Conservation (phyloP, 2,797 vertebrate species). For the Otus scops region DNA sequence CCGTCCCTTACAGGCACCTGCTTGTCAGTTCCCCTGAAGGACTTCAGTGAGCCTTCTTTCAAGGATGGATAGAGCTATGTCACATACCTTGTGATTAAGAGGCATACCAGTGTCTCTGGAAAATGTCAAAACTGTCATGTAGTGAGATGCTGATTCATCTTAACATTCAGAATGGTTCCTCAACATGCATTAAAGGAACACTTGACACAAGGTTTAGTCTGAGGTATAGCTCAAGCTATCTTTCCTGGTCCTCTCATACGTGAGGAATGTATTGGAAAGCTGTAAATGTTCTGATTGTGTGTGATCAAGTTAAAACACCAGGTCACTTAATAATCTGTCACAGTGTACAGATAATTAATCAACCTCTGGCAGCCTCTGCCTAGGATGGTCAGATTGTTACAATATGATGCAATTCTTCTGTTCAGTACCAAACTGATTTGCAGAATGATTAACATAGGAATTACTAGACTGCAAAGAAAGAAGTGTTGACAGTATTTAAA, state of each 20-base stretch:
- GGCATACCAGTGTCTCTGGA: not conserved
- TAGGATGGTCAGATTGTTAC: not conserved
- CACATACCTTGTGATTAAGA: not conserved
- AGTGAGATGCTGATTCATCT: not conserved
- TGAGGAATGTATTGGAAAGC: not conserved
- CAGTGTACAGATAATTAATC: not conserved
- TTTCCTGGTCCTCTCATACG: not conserved
- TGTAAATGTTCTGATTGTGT: not conserved
- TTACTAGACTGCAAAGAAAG: not conserved
- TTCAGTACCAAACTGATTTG: not conserved
- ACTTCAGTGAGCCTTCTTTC: not conserved
- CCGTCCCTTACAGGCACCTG: not conserved
- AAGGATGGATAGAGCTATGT: not conserved
- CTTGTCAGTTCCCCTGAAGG: not conserved
- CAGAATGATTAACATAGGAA: not conserved
- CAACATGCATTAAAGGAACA: not conserved
- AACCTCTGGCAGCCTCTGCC: not conserved
- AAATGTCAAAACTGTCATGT: not conserved
- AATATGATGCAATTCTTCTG: not conserved
- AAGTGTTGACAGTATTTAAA: constrained; percentile 17
- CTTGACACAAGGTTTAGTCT: not conserved
- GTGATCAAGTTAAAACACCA: not conserved
- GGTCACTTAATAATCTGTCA: not conserved
- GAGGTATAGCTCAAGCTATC: not conserved
- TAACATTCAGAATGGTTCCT: not conserved